A percentile compares a stretch with the other conserved stretches of the same genome.
phyloP scores from a whole-genome alignment of 2,113 vertebrate genomes.

The Chaetura pelagica region DNA sequence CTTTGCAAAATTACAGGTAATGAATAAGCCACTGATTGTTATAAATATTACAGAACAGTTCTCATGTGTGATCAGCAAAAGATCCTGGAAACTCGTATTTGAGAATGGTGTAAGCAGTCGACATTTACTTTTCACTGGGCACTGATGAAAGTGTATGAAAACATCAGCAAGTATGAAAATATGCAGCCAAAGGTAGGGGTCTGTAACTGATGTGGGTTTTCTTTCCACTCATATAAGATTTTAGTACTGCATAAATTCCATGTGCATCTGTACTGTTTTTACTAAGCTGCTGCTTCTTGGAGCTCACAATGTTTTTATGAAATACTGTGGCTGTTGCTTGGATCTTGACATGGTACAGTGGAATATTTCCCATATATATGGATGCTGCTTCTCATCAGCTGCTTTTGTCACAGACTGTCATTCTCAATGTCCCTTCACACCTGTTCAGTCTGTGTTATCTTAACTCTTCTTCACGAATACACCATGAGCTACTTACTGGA shows the following conservation, averaged over 20 bases:
- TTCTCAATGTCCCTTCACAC: not conserved
- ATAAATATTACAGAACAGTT: not conserved
- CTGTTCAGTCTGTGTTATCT: not conserved
- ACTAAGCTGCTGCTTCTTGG: not conserved
- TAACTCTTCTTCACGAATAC: not conserved
- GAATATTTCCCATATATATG: not conserved
- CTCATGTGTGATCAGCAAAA: not conserved
- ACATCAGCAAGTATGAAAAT: not conserved
- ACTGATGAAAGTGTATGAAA: not conserved
- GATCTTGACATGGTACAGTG: not conserved
- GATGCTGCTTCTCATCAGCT: not conserved
- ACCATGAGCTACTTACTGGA: not conserved
- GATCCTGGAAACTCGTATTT: not conserved
- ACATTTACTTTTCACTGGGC: not conserved
- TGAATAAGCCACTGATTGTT: not conserved
- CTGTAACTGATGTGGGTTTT: not conserved
- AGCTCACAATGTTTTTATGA: not conserved
- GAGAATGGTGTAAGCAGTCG: not conserved
- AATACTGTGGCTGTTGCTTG: constrained; percentile 8
- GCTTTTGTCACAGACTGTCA: not conserved
- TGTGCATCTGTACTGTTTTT: not conserved
- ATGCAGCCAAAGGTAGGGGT: not conserved
- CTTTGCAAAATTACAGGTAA: not conserved
- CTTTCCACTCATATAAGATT: not conserved
- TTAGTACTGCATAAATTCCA: constrained; percentile 2